Base-by-base conservation (phyloP, 2,113 vertebrate genomes). In the Holacanthus passer region DNA sequence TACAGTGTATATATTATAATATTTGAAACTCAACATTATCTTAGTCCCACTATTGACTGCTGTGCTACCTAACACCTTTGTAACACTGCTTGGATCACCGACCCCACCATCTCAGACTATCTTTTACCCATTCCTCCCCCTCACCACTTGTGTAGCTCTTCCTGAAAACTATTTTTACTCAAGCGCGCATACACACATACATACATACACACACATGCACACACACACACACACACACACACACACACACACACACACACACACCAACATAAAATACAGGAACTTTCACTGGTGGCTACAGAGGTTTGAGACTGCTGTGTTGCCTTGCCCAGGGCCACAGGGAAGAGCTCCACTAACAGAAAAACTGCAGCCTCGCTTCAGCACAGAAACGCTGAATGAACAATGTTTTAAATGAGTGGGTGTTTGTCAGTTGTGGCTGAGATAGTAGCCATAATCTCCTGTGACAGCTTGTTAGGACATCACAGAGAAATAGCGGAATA, bases 101-200 rank as follows among this genome's bases (percentile, higher is more conserved):
- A 56, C 13, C 13, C 6, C 53, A 48, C 22, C 47, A 24, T 53
- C 39, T 72, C 62, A 56, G 19, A 65, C 48, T 24, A 27, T 32
- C n/a, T 84, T 48, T 45, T 47, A 41, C 14, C 52, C 39, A 2
- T 27, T 32, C 43, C 20, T 45, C 53, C 69, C 37, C 35, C 41
- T 14, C 52, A 19, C 55, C 17, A 76, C 39, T 64, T 68, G 24
- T 62, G 71, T 37, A 50, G 47, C 78, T 73, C 60, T 77, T 86
- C 53, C 68, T 73, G 45, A 75, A 69, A 74, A 53, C 85, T 84
- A 74, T 89, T 86, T 77, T 82, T 82, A 82, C 74, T n/a, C 58
- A 59, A 41, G 20, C n/a, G 50, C 32, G 31, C 48, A 22, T 27
- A 59, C 52, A 77, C 20, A 70, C 37, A 72, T 35, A 47, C 14